These are phyloP conservation scores for Pelecanus crispus DNA, from an alignment of 2,113 vertebrate species.

Conservation along the genomic window DNA sequence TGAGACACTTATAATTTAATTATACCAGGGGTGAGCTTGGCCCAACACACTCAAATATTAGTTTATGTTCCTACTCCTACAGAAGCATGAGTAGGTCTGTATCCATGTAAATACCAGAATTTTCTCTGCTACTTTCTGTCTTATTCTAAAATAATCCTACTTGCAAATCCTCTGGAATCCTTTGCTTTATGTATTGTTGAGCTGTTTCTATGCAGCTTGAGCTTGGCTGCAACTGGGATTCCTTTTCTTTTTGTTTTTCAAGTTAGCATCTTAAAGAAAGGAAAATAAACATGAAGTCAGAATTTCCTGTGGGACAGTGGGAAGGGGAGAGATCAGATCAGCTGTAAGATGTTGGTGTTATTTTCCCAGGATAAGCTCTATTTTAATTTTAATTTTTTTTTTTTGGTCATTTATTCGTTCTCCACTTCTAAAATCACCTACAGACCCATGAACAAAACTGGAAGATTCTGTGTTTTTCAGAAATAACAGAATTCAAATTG, in stretches of 20 bases:
- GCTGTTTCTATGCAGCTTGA: constrained; percentile 22
- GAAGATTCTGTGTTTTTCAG: not conserved
- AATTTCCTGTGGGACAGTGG: constrained; percentile 57
- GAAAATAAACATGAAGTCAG: constrained; percentile 62
- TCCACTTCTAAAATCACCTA: not conserved
- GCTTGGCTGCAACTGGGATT: constrained; percentile 45
- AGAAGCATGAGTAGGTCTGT: not conserved
- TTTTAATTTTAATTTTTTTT: not conserved
- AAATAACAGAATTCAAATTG: not conserved
- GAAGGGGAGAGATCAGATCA: constrained; percentile 58
- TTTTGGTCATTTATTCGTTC: not conserved
- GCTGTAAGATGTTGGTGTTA: constrained; percentile 32
- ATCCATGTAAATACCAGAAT: not conserved
- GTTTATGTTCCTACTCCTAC: not conserved
- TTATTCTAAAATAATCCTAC: constrained; percentile 4
- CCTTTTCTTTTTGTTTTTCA: constrained; percentile 45
- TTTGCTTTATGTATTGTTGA: constrained; percentile 25
- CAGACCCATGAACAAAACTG: not conserved
- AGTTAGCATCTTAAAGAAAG: constrained; percentile 55
- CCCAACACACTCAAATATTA: not conserved
- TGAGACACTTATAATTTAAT: not conserved
- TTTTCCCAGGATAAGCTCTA: constrained; percentile 62
- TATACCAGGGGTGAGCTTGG: not conserved
- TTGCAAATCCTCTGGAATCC: constrained; percentile 31
- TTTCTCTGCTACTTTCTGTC: not conserved